Conservation (phyloP, 64 coral and sea anemone genomes). For the Pocillopora verrucosa region DNA sequence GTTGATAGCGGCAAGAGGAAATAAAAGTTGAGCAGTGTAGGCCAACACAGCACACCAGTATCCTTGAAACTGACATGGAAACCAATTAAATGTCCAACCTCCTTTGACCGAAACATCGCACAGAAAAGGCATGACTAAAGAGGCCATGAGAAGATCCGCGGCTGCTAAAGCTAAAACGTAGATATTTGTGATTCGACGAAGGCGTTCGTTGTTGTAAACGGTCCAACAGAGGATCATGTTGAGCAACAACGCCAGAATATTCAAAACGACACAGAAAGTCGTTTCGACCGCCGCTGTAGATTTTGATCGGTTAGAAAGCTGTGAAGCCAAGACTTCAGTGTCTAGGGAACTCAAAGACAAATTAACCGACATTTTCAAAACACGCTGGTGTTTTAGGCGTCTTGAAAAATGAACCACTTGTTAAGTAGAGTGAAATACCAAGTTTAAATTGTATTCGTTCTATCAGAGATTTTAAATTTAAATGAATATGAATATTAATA, state of each 20-base stretch:
- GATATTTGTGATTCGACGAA: not conserved
- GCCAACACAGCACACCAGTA: slow-evolving; percentile 2
- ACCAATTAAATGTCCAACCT: not conserved
- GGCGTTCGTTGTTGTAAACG: not conserved
- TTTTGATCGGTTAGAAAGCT: not conserved
- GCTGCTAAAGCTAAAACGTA: not conserved
- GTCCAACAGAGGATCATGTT: slow-evolving; percentile 7
- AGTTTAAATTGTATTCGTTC: not conserved
- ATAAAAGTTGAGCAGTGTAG: slow-evolving; percentile 17
- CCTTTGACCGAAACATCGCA: not conserved
- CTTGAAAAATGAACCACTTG: too few species aligned
- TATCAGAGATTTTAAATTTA: not conserved
- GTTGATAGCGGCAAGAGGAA: slow-evolving; percentile 1
- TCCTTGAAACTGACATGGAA: not conserved
- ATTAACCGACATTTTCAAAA: not conserved
- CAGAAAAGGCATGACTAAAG: slow-evolving; percentile 1
- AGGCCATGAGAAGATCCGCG: not conserved
- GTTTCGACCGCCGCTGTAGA: not conserved
- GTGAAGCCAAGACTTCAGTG: not conserved
- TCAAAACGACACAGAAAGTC: not conserved
- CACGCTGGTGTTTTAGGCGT: not conserved
- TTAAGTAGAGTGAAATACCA: not conserved
- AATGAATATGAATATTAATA: not conserved
- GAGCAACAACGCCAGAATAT: not conserved
- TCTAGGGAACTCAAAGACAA: not conserved